Conservation (phyloP, 2,888 invertebrate species). For the Drosophila stalkeri region DNA sequence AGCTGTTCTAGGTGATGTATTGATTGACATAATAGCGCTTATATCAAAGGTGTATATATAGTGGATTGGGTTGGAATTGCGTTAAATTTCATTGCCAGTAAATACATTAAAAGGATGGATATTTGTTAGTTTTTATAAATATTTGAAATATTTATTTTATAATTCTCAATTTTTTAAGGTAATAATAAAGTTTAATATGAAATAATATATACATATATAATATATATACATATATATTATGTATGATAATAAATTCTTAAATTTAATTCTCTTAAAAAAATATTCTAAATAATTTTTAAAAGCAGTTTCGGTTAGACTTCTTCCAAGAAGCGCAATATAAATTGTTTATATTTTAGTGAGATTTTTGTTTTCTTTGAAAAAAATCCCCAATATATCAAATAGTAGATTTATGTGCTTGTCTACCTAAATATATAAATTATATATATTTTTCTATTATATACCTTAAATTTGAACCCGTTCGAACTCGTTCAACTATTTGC, state of each 20-base stretch:
- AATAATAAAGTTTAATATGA: neutral
- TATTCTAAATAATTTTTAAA: neutral
- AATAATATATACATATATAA: neutral
- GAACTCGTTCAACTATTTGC: neutral
- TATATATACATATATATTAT: neutral
- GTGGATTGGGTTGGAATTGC: neutral
- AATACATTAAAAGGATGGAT: neutral
- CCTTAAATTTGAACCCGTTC: neutral
- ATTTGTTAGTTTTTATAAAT: neutral
- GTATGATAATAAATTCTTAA: neutral
- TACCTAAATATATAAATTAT: neutral
- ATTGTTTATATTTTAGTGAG: neutral
- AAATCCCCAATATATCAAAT: neutral
- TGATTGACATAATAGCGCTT: conserved; percentile 2
- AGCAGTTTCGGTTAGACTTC: neutral
- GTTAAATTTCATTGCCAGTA: neutral
- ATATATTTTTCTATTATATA: neutral
- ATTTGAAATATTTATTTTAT: neutral
- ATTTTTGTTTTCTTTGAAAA: neutral
- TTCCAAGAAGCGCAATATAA: neutral
- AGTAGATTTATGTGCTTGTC: neutral
- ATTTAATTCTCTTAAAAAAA: too few relatives aligned
- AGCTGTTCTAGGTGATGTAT: neutral
- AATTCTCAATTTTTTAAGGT: neutral
- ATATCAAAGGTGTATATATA: neutral